Conservation (phyloP, 2,888 invertebrate genomes). For the Ommatoiulus sabulosus region DNA sequence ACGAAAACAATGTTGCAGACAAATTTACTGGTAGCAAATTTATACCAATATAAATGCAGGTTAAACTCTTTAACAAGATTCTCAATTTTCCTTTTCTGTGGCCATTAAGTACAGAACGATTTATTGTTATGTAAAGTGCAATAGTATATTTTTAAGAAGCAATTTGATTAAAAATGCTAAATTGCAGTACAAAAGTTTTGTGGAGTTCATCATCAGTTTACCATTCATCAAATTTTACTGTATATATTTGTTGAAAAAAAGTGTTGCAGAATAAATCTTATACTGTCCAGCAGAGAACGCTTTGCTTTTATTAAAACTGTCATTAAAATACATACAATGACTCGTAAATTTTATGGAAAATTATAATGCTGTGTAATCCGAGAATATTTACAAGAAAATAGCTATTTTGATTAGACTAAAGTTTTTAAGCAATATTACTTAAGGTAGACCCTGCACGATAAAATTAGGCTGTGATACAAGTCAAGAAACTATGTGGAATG, state of each 20-base stretch:
- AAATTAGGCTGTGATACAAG: not conserved
- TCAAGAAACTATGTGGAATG: not conserved
- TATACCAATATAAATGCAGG: not conserved
- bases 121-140: not conserved
- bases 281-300: not conserved
- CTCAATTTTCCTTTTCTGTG: not conserved
- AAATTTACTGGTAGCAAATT: not conserved
- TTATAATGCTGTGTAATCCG: not conserved
- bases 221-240: not conserved
- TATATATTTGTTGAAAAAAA: constrained; percentile 15
- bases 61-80: not conserved
- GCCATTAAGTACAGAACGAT: not conserved
- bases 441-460: not conserved
- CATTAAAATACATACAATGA: not conserved
- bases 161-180: not conserved
- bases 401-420: not conserved
- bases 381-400: not conserved
- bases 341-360: not conserved
- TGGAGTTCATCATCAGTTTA: not conserved
- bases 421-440: not conserved
- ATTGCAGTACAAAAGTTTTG: not conserved
- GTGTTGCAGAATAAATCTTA: not conserved
- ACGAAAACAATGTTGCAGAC: not conserved
- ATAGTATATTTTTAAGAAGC: not conserved
- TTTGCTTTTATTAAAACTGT: not conserved